Conservation (phyloP, 2,888 invertebrate species). For the Sialis lutaria region DNA sequence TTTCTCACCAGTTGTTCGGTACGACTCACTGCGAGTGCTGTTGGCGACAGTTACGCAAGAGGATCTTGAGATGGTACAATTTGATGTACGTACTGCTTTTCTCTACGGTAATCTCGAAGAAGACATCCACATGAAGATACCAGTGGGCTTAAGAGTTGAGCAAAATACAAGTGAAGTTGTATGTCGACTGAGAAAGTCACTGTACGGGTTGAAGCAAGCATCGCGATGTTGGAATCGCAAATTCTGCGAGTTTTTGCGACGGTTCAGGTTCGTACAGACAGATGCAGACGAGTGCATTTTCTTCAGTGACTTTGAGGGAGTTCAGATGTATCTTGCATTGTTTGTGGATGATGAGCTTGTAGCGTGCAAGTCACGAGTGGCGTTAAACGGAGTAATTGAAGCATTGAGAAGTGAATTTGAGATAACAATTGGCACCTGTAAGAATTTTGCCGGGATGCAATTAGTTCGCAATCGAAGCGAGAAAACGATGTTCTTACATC, state of each 20-base stretch:
- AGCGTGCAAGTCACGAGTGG: conserved; percentile 3
- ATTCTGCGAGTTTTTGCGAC: conserved; percentile 8
- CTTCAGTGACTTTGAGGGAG: conserved; percentile 2
- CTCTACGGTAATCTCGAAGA: conserved; percentile 4
- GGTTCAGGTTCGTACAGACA: conserved; percentile 7
- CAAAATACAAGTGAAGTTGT: too few relatives aligned
- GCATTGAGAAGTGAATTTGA: conserved; percentile 6
- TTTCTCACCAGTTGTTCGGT: conserved; percentile 13
- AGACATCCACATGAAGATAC: conserved; percentile 6
- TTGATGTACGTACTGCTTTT: conserved; percentile 3
- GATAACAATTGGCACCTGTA: conserved; percentile 6
- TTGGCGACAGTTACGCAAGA: conserved; percentile 8
- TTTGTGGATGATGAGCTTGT: conserved; percentile 13
- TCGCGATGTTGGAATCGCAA: conserved; percentile 12
- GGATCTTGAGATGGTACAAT: conserved; percentile 6
- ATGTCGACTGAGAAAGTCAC: conserved; percentile 6
- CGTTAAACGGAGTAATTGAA: conserved; percentile 6
- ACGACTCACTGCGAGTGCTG: conserved; percentile 11
- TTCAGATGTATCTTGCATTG: conserved; percentile 7
- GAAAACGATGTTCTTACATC: conserved; percentile 1
- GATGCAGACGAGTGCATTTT: conserved; percentile 10
- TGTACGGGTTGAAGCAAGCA: conserved; percentile 11
- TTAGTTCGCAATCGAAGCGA: conserved; percentile 5
- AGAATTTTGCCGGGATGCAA: conserved; percentile 10
- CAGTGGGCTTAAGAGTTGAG: conserved; percentile 4